Percentiles rank a stretch among this genome's conserved stretches.
These are phyloP conservation scores for Conistra vaccinii DNA, from an alignment of 2,888 invertebrate genomes.

Conservation along the genomic window DNA sequence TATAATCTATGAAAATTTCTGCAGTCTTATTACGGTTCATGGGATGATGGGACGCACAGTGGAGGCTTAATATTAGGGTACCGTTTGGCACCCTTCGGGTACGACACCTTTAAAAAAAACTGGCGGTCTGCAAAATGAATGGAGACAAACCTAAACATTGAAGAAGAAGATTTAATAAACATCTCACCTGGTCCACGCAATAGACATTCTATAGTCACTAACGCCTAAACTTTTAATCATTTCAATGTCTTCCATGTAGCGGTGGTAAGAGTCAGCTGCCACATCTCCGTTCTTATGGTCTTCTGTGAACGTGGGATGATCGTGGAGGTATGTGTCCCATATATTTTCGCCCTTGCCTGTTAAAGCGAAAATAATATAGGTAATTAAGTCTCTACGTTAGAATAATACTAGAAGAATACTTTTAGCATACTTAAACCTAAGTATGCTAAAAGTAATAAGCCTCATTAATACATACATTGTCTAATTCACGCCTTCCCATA, in stretches of 20 bases:
- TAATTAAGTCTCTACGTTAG: slow-evolving; percentile 66
- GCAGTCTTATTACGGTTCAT: too few species aligned
- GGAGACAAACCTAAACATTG: neutral
- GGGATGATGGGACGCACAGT: too few species aligned
- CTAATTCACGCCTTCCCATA: too few species aligned
- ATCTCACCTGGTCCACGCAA: slow-evolving; percentile 26
- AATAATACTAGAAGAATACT: too few species aligned
- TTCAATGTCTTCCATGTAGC: slow-evolving; percentile 91
- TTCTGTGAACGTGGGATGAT: slow-evolving; percentile 86
- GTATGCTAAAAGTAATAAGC: too few species aligned
- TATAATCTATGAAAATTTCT: too few species aligned
- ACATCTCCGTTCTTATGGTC: slow-evolving; percentile 92
- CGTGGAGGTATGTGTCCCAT: slow-evolving; percentile 91
- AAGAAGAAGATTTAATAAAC: neutral
- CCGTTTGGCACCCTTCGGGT: too few species aligned
- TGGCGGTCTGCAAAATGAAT: neutral
- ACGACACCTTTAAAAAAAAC: too few species aligned
- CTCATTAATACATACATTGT: too few species aligned
- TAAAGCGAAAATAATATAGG: too few species aligned
- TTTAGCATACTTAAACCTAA: too few species aligned
- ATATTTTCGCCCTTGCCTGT: slow-evolving; percentile 91
- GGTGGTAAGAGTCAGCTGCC: slow-evolving; percentile 93
- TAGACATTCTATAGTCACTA: slow-evolving; percentile 20
- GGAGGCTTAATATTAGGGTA: too few species aligned
- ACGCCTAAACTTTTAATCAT: slow-evolving; percentile 86